Percentiles rank a stretch among this genome's conserved stretches.
These are phyloP conservation scores for Erythrolamprus reginae DNA, from an alignment of 2,113 vertebrate genomes.

Conservation along the genomic window DNA sequence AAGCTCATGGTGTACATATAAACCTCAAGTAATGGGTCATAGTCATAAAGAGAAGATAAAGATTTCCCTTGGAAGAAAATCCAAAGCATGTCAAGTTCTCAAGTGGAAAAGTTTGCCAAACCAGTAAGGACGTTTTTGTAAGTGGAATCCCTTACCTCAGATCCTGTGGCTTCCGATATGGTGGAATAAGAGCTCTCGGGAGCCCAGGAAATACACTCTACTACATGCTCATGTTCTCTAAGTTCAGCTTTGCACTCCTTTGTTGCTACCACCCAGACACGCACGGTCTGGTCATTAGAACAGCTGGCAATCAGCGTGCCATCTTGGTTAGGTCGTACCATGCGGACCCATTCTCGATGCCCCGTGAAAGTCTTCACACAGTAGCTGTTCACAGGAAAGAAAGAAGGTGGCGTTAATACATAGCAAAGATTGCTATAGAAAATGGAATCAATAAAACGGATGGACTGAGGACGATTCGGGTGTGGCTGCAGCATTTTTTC, in stretches of 20 bases:
- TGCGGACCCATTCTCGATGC: slow-evolving; percentile 99
- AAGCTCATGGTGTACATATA: background rate
- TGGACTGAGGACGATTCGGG: fast-evolving
- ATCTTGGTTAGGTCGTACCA: slow-evolving; percentile 99
- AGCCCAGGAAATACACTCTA: slow-evolving; percentile 99
- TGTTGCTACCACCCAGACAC: slow-evolving; percentile 95
- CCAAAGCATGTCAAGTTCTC: background rate
- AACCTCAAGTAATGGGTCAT: background rate
- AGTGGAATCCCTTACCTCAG: slow-evolving; percentile 76
- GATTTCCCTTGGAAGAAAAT: too few relatives aligned
- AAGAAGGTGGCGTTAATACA: fast-evolving
- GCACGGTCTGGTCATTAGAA: slow-evolving; percentile 98
- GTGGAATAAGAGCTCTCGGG: slow-evolving; percentile 92
- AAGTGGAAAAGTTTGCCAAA: background rate
- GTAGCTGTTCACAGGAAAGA: slow-evolving; percentile 72
- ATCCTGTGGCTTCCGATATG: slow-evolving; percentile 94
- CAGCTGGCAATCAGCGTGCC: slow-evolving; percentile 97
- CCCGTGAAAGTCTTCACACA: slow-evolving; percentile 99
- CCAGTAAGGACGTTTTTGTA: background rate
- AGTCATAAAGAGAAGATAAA: background rate
- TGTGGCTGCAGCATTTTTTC: background rate
- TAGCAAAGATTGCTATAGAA: fast-evolving
- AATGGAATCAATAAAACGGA: fast-evolving
- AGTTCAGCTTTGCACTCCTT: slow-evolving; percentile 99
- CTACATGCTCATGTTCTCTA: slow-evolving; percentile 97